phyloP scores from a whole-genome alignment of 2,888 invertebrate genomes.

The Macrosoma leucophasiata region DNA sequence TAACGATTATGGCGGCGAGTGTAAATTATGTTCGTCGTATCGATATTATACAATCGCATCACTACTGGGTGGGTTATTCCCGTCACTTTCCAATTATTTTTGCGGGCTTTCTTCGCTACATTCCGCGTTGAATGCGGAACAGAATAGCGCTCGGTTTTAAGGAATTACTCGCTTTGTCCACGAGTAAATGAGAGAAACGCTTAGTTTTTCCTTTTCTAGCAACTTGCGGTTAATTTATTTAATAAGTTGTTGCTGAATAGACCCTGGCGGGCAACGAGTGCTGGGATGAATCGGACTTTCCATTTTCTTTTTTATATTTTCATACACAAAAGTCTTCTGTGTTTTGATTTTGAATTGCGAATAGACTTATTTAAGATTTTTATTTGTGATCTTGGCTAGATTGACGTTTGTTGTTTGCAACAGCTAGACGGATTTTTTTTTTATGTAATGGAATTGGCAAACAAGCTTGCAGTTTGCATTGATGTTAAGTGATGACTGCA shows the following conservation, averaged over 20 bases:
- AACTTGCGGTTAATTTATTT: slow-evolving; percentile 73
- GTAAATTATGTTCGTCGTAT: slow-evolving; percentile 15
- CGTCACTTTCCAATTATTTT: slow-evolving; percentile 74
- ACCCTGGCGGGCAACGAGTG: slow-evolving; percentile 41
- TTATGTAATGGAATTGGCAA: too few relatives aligned
- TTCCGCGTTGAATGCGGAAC: slow-evolving; percentile 52
- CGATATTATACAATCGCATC: slow-evolving; percentile 19
- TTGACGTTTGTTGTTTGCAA: too few relatives aligned
- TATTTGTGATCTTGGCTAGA: too few relatives aligned
- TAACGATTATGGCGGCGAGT: background rate
- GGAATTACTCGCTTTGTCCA: slow-evolving; percentile 65
- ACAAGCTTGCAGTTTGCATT: too few relatives aligned
- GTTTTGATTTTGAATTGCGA: slow-evolving; percentile 31
- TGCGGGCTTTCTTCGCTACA: slow-evolving; percentile 64
- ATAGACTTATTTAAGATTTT: slow-evolving; percentile 26
- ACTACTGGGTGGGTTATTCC: slow-evolving; percentile 42
- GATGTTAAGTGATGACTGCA: too few relatives aligned
- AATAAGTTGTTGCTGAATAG: slow-evolving; percentile 72
- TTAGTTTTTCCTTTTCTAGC: slow-evolving; percentile 65
- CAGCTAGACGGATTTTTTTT: too few relatives aligned
- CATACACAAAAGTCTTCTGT: slow-evolving; percentile 33
- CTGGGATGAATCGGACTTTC: slow-evolving; percentile 59
- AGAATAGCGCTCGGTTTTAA: slow-evolving; percentile 59
- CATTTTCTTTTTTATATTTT: slow-evolving; percentile 44
- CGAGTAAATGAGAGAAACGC: slow-evolving; percentile 44